Percentiles rank a stretch among this genome's conserved stretches.
These are phyloP conservation scores for Gymnosoma rotundatum DNA, from an alignment of 2,888 invertebrate genomes.

Conservation along the genomic window DNA sequence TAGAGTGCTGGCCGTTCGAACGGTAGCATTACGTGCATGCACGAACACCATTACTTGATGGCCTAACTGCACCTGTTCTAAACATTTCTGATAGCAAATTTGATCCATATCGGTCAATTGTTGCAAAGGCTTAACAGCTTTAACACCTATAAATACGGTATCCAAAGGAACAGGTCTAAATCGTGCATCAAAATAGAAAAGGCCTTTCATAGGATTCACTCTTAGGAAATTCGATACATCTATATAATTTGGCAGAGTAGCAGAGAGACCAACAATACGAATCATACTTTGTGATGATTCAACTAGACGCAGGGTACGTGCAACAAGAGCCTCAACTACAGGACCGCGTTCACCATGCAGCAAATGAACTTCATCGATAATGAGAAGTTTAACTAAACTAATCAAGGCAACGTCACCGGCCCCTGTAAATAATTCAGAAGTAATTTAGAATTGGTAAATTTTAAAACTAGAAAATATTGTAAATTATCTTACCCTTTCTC, in stretches of 20 bases:
- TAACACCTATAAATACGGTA: constrained; percentile 94
- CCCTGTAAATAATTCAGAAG: constrained; percentile 77
- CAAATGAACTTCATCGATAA: constrained; percentile 98
- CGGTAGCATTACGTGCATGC: constrained; percentile 98
- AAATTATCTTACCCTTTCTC: constrained; percentile 86
- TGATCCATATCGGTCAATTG: constrained; percentile 92
- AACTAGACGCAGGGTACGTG: constrained; percentile 95
- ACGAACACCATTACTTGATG: constrained; percentile 99
- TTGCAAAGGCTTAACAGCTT: constrained; percentile 85
- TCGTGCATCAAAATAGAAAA: constrained; percentile 96
- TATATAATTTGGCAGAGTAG: constrained; percentile 98
- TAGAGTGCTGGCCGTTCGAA: constrained; percentile 92
- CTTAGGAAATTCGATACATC: constrained; percentile 97
- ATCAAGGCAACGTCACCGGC: constrained; percentile 94
- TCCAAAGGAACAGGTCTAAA: constrained; percentile 97
- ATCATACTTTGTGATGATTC: constrained; percentile 97
- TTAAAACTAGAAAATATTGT: background rate
- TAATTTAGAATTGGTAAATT: too few species aligned
- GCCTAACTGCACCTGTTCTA: constrained; percentile 92
- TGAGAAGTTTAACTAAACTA: constrained; percentile 94
- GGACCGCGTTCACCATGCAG: constrained; percentile 98
- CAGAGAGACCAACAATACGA: constrained; percentile 97
- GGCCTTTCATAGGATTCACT: constrained; percentile 94
- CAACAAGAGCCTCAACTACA: constrained; percentile 98
- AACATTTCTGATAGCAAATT: constrained; percentile 95